Evolutionary conservation across 2,797 vertebrate genomes (phyloP).

Genomic region (Pangasius mekongensis): DNA sequence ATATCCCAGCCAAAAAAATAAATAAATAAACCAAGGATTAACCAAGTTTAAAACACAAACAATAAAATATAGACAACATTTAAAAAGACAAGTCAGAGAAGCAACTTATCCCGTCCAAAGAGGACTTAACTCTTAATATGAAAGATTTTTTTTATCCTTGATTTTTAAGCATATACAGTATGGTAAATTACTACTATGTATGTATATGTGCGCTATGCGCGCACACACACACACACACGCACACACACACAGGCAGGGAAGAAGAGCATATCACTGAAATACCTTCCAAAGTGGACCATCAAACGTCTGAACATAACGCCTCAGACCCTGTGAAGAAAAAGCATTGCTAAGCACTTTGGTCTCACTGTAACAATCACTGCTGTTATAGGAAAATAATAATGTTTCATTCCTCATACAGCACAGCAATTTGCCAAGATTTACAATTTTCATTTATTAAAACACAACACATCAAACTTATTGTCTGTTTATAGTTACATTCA

Average conservation of each 20-base stretch:
- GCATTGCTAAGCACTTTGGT: background rate
- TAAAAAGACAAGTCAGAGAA: background rate
- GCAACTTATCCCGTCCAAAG: background rate
- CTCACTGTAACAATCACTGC: background rate
- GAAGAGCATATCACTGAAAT: conserved; percentile 18
- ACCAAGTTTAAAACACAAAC: no score
- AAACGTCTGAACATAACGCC: conserved; percentile 78
- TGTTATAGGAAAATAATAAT: background rate
- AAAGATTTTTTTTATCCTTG: background rate
- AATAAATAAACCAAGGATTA: no score
- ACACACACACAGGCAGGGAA: background rate
- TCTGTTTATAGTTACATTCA: background rate
- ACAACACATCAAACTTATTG: background rate
- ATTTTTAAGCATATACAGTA: background rate
- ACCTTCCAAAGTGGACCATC: conserved; percentile 95
- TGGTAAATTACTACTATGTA: background rate
- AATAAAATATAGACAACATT: background rate
- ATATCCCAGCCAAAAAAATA: no score
- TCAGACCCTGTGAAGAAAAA: conserved; percentile 72
- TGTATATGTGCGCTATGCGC: background rate
- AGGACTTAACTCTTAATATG: background rate
- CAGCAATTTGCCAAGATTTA: background rate
- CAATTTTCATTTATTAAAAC: background rate
- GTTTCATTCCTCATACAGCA: background rate
- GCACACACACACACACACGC: background rate